Evolutionary conservation across 2,888 invertebrate genomes (phyloP).

Genomic region (Unio delphinus): DNA sequence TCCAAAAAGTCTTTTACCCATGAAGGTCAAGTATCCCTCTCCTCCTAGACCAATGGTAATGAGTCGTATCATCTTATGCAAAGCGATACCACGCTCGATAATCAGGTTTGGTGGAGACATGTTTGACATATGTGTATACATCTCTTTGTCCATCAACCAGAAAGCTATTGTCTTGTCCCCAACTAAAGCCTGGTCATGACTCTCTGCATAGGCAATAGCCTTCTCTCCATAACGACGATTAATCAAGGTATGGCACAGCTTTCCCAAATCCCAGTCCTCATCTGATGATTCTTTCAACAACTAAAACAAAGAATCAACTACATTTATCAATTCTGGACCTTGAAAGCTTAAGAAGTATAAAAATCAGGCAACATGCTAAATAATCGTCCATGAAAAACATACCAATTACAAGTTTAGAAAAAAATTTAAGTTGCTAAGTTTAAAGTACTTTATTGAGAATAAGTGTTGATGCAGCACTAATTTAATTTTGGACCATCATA

Average conservation of each 20-base stretch:
- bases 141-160: slow-evolving; percentile 99
- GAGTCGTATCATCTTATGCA: slow-evolving; percentile 97
- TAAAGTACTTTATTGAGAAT: too few relatives aligned
- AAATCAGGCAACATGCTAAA: too few relatives aligned
- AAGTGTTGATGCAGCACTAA: too few relatives aligned
- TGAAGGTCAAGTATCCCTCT: slow-evolving; percentile 99
- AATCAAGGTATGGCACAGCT: slow-evolving; percentile 91
- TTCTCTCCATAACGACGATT: slow-evolving; percentile 97
- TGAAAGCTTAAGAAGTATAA: too few relatives aligned
- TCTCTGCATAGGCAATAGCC: slow-evolving; percentile 97
- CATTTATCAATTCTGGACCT: too few relatives aligned
- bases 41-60: slow-evolving; percentile 95
- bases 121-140: slow-evolving; percentile 96
- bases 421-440: too few relatives aligned
- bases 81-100: slow-evolving; percentile 92
- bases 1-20: slow-evolving; percentile 77
- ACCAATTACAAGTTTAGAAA: too few relatives aligned
- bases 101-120: slow-evolving; percentile 73
- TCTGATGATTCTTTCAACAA: slow-evolving; percentile 77
- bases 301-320: slow-evolving; percentile 34
- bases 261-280: slow-evolving; percentile 94
- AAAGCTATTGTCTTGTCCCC: slow-evolving; percentile 99
- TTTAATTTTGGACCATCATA: too few relatives aligned
- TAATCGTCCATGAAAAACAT: too few relatives aligned
- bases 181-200: slow-evolving; percentile 89